Evolutionary conservation across 2,888 invertebrate species (phyloP), one percentile per base, ranked within the genome.

Genomic region (Scaptomyza cyrtandrae): DNA sequence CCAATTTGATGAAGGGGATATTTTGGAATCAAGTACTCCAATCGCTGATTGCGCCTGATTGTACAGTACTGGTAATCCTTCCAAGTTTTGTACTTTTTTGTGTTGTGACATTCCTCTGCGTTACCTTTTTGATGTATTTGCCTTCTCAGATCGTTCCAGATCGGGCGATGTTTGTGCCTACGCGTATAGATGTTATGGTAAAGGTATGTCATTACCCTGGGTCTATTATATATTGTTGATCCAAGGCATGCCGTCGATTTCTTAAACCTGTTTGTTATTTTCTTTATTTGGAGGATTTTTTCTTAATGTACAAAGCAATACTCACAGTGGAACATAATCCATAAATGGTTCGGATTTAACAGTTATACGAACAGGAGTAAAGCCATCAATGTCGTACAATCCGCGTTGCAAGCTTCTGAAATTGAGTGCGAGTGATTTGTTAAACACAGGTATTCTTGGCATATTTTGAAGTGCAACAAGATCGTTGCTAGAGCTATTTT

Each of bases 1-100:
- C 63, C 49, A 27, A 63, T 19, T 49, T 62, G 62, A 10, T 63
- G 62, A 14, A 49, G n/a, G 0, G 62, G 62, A 27, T 62, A 62
- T 24, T 43, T 43, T 19, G 62, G 62, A 24, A 62, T 62, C 0
- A 49, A 19, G 1, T 62, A 43, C 9, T 62, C 62, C 19, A 62
- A 1, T n/a, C 62, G 62, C 50, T 63, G 63, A 29, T 62, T 49
- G 6, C 62, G 62, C 9, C 41, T 2, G 1, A 62, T 10, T 5
- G 63, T 33, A 49, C 62, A 62, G 19, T 48, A 41, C 29, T 43
- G 62, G 29, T 62, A 62, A 0, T 29, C 19, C 6, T 1, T 7
- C 33, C 41, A 49, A 0, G 4, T 19, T 11, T 0, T 7, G 3
- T 3, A 62, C 7, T 3, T 43, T 0, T 7, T 10, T 3, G 3